Percentiles rank a stretch among this genome's conserved stretches.
Evolutionary conservation across 2,797 vertebrate genomes (phyloP).

Genomic region (Hephaestus fuliginosus): DNA sequence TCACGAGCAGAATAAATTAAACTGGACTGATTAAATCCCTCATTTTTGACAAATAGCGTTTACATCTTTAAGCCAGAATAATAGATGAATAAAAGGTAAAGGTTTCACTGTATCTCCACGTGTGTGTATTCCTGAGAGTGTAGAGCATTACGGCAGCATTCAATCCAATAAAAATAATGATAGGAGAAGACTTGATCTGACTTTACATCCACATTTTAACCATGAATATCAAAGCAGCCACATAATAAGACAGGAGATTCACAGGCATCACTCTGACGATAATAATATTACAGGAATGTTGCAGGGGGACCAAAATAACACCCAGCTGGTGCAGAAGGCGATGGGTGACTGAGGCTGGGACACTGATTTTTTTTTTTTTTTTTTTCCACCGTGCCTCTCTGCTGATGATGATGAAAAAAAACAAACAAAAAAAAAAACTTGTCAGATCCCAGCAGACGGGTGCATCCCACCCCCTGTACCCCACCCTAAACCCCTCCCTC

Average conservation of each 20-base stretch:
- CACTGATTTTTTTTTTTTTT: conserved; percentile 35
- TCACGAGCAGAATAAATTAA: not conserved
- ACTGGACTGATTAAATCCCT: too few species aligned
- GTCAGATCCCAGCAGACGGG: conserved; percentile 51
- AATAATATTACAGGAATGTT: conserved; percentile 38
- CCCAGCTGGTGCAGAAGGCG: conserved; percentile 33
- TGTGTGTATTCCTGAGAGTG: too few species aligned
- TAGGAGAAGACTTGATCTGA: not conserved
- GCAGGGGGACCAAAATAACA: conserved; percentile 63
- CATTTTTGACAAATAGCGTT: not conserved
- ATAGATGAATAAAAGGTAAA: not conserved
- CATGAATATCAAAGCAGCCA: not conserved
- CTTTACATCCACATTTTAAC: not conserved
- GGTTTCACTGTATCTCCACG: not conserved
- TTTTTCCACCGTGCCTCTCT: conserved; percentile 37
- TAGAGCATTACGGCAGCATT: not conserved
- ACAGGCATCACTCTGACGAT: not conserved
- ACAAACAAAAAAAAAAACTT: conserved; percentile 44
- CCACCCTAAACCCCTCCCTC: conserved; percentile 65
- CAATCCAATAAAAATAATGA: not conserved
- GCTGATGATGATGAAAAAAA: not conserved
- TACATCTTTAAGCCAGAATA: not conserved
- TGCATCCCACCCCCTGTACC: conserved; percentile 55
- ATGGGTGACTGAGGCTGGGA: conserved; percentile 23
- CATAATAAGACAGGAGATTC: not conserved